Evolutionary conservation across 92 coral and sea anemone genomes (phyloP), one percentile per base, ranked within the genome.

Genomic region (Galaxea fascicularis): DNA sequence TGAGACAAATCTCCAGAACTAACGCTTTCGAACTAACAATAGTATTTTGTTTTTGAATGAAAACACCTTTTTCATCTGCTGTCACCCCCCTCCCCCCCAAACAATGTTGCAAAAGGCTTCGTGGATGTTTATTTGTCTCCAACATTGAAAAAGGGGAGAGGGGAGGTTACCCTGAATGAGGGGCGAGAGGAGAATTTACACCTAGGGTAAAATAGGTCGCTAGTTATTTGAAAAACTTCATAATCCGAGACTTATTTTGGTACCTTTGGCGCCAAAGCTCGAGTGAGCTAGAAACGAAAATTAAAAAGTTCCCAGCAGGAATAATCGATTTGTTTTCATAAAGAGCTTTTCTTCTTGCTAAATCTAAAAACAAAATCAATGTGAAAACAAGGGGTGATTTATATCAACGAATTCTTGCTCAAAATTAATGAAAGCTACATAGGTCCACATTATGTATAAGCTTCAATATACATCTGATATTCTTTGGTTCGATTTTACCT

Each of bases 341-440:
- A 54, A 18, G 20, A 54, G 60, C 60, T 54, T 54, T 54, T 21
- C 60, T 54, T 54, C 20, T 54, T 54, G 60, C 60, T 54, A 54
- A 54, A 54, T 54, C 60, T 54, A 13, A 54, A 70, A 81, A 81
- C 63, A 62, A 81, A 65, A 81, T 67, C 86, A 81, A 49, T 57
- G 78, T 81, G 86, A 81, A 81, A 81, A 81, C 86, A 81, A 77
- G 86, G 86, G 68, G 68, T 81, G 86, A 81, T 77, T 81, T 67
- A 68, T 71, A 82, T 70, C 86, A 69, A 82, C 86, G 78, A 82
- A 82, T 82, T 82, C 77, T 68, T 81, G 86, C 86, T 68, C 77
- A 81, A 81, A 81, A 68, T 77, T 81, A 81, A 77, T 81, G 86
- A 81, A 81, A 81, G 86, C 86, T 70, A 81, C 86, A 68, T 81